Percentiles rank a stretch among this genome's conserved stretches.
These are phyloP conservation scores for Python bivittatus DNA, from an alignment of 2,113 vertebrate species.

Conservation along the genomic window DNA sequence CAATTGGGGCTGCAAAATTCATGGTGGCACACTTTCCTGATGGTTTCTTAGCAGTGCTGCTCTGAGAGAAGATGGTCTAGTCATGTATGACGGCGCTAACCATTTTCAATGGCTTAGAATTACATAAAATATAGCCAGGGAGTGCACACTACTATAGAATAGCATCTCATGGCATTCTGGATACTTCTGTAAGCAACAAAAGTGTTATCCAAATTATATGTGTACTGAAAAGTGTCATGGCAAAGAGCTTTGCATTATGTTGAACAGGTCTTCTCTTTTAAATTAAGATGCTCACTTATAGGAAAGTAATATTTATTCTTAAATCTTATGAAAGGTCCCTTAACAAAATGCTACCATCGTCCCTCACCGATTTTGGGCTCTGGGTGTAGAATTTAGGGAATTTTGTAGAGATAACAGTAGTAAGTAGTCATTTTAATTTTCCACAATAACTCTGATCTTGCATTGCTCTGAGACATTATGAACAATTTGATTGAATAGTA, in stretches of 20 bases:
- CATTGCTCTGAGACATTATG: background rate
- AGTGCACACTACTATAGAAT: too few species aligned
- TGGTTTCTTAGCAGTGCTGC: background rate
- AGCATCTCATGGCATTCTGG: too few species aligned
- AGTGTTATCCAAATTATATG: too few species aligned
- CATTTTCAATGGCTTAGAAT: background rate
- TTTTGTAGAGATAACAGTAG: background rate
- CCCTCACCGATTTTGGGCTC: background rate
- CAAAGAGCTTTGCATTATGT: too few species aligned
- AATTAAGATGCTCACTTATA: background rate
- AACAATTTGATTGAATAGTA: background rate
- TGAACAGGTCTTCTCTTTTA: too few species aligned
- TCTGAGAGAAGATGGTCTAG: background rate
- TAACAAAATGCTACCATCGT: background rate
- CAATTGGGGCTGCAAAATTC: background rate
- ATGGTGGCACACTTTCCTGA: background rate
- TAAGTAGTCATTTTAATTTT: background rate
- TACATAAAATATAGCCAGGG: too few species aligned
- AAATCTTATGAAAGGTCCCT: background rate
- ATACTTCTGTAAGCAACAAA: too few species aligned
- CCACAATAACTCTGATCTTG: background rate
- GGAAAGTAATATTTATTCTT: background rate
- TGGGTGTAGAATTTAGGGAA: background rate
- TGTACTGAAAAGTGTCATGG: too few species aligned
- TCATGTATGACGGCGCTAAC: background rate